Evolutionary conservation across 2,888 invertebrate genomes (phyloP), one percentile per base, ranked within the genome.

Genomic region (Cephus rjabovi): DNA sequence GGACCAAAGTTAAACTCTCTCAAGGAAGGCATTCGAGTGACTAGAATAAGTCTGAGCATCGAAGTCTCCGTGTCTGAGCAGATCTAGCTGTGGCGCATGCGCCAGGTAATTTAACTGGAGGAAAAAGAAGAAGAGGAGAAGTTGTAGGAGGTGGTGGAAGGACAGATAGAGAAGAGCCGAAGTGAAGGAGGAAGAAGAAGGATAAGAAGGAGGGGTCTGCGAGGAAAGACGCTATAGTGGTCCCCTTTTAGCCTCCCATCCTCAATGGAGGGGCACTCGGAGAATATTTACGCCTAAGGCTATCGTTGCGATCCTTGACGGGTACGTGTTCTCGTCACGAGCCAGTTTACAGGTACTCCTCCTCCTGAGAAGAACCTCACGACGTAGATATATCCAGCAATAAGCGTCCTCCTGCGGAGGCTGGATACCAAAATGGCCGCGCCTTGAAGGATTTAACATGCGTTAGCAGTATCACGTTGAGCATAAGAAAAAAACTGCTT

Each of bases 401-500:
- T 31, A 30, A 71, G 76, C 77, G 40, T 69, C 77, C 80, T 76
- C 70, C 79, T 80, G 77, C 78, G 82, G 84, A 83, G 83, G 85
- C 82, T 35, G 56, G 77, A 68, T 87, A 88, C 87, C 88, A 88
- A 88, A 87, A 88, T 88, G 88, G 87, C 88, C 84, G 86, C 85
- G 84, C 84, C 87, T 78, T 86, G 86, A 87, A 81, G 33, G 70
- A 33, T 30, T 70, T 40, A 15, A 40, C 70, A 15, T 23, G 70
- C 70, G 30, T 70, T 33, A 70, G 30, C 70, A 15, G 40, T 40
- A 40, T 40, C 40, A 40, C 15, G 40, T 40, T 15, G 15, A 15
- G 15, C 15, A 40, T 40, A 40, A 40, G 15, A 40, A 40, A 40
- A 40, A 15, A 40, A 40, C 15, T 15, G 15, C 40, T 15, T 40